A percentile compares a stretch with the other conserved stretches of the same genome.
Evolutionary conservation across 1,140 invertebrate genomes (phyloP).

Genomic region (Formica exsecta): DNA sequence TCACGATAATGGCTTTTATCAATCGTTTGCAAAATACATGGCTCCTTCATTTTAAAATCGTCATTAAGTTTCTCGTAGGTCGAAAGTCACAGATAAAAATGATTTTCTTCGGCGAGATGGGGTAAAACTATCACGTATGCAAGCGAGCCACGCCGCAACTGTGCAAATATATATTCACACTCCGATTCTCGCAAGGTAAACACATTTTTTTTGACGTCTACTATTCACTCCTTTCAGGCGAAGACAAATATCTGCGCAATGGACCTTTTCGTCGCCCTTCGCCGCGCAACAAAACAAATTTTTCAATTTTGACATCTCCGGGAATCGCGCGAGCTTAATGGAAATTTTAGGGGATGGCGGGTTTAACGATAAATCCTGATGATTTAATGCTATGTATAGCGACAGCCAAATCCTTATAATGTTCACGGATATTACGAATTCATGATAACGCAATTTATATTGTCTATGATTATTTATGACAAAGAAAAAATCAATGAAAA

Average conservation of each 20-base stretch:
- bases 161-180: slow-evolving; percentile 59
- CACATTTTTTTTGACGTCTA: slow-evolving; percentile 55
- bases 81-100: not conserved
- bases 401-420: not conserved
- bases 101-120: not conserved
- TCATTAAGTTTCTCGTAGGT: not conserved
- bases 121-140: slow-evolving; percentile 2
- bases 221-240: not conserved
- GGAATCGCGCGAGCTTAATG: not conserved
- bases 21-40: not conserved
- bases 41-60: not conserved
- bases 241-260: slow-evolving; percentile 46
- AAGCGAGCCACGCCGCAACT: slow-evolving; percentile 28
- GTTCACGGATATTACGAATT: not conserved
- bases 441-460: not conserved
- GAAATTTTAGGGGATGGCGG: not conserved
- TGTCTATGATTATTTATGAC: not conserved
- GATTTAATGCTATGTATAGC: not conserved
- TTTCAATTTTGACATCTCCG: slow-evolving; percentile 59
- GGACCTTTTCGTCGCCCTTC: slow-evolving; percentile 34
- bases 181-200: slow-evolving; percentile 47
- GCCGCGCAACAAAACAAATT: slow-evolving; percentile 50
- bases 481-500: slow-evolving; percentile 3
- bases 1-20: not conserved
- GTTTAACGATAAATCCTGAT: slow-evolving; percentile 9